phyloP scores from a whole-genome alignment of 2,797 vertebrate species.

The Lepidocolaptes lacrymiger region DNA sequence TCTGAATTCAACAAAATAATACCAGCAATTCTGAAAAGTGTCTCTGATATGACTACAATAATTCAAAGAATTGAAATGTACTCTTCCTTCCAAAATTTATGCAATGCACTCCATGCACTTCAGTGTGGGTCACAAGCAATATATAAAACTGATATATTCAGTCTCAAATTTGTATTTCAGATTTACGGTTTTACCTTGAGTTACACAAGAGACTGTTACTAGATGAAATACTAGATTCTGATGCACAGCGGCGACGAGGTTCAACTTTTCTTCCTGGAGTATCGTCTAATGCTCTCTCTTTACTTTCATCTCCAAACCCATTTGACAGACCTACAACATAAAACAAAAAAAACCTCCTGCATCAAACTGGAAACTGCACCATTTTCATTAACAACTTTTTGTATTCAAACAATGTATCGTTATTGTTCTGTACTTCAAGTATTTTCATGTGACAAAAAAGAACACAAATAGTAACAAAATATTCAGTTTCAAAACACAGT shows the following conservation, averaged over 20 bases:
- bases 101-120: background rate
- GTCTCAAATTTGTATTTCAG: background rate
- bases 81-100: background rate
- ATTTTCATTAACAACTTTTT: background rate
- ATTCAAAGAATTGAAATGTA: background rate
- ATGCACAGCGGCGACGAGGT: conserved; percentile 92
- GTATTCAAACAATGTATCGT: background rate
- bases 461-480: background rate
- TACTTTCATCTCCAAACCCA: conserved; percentile 84
- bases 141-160: background rate
- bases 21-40: background rate
- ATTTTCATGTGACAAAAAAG: background rate
- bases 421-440: background rate
- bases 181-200: conserved; percentile 81
- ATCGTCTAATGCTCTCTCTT: conserved; percentile 77
- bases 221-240: conserved; percentile 95
- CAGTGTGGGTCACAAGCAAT: background rate
- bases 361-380: background rate
- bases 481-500: background rate
- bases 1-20: background rate
- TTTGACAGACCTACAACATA: conserved; percentile 86
- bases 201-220: conserved; percentile 90
- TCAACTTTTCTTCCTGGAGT: conserved; percentile 82
- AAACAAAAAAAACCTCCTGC: background rate
- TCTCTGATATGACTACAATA: background rate